phyloP scores from a whole-genome alignment of 2,888 invertebrate species.

The Physocephala rufipes region DNA sequence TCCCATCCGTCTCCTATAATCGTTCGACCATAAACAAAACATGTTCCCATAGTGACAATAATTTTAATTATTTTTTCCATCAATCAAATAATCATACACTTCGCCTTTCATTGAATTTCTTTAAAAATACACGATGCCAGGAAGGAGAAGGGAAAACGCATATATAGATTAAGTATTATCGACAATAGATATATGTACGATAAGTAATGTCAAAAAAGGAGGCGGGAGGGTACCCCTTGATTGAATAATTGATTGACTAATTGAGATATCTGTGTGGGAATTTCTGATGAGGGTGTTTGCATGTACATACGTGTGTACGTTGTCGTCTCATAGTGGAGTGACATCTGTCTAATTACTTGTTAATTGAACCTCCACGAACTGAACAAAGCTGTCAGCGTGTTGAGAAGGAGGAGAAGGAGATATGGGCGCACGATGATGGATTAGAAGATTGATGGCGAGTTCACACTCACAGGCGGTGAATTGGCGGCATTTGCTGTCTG shows the following conservation, averaged over 20 bases:
- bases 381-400: neutral
- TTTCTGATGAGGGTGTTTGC: neutral
- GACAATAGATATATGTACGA: too few relatives aligned
- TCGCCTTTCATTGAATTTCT: too few relatives aligned
- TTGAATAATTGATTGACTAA: constrained; percentile 34
- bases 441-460: neutral
- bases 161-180: too few relatives aligned
- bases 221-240: neutral
- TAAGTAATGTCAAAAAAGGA: neutral
- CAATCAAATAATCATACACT: too few relatives aligned
- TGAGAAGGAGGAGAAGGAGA: neutral
- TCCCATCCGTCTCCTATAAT: too few relatives aligned
- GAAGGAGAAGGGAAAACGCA: too few relatives aligned
- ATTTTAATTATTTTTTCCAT: too few relatives aligned
- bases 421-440: neutral
- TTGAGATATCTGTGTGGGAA: constrained; percentile 27
- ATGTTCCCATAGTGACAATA: too few relatives aligned
- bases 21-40: too few relatives aligned
- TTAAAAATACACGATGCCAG: neutral
- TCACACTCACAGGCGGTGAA: too few relatives aligned
- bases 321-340: constrained; percentile 1
- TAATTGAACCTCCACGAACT: constrained; percentile 25
- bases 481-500: too few relatives aligned
- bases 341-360: constrained; percentile 28
- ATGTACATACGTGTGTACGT: too few relatives aligned